phyloP scores from a whole-genome alignment of 2,113 vertebrate genomes.

The Mormyrus lacerda region DNA sequence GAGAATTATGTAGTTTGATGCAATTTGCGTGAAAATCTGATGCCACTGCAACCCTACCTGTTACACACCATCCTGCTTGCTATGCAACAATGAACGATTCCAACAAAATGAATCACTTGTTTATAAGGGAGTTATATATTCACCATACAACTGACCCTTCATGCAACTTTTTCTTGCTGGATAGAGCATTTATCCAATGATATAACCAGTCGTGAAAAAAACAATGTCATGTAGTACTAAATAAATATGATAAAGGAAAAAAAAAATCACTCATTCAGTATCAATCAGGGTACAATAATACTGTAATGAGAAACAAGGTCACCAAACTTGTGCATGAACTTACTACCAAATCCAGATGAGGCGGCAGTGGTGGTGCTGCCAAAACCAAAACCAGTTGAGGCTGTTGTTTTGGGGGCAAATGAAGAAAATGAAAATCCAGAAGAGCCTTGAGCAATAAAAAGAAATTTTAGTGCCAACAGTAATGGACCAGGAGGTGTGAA shows the following conservation, averaged over 20 bases:
- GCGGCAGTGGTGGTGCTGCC: constrained; percentile 55
- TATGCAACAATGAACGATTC: not conserved
- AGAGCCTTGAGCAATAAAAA: constrained; percentile 47
- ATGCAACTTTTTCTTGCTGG: not conserved
- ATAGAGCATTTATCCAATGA: not conserved
- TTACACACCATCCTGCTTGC: not conserved
- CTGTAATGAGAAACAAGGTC: constrained; percentile 2
- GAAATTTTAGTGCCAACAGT: constrained; percentile 17
- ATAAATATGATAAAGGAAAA: not conserved
- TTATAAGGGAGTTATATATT: not conserved
- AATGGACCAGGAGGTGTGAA: not conserved
- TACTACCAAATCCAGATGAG: constrained; percentile 68
- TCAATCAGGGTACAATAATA: not conserved
- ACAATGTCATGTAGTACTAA: not conserved
- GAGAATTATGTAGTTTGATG: not conserved
- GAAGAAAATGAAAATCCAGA: constrained; percentile 66
- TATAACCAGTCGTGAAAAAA: not conserved
- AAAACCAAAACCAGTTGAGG: constrained; percentile 62
- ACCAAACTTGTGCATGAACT: constrained; percentile 36
- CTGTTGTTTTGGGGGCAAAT: constrained; percentile 66
- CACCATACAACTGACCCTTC: not conserved
- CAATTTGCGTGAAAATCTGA: not conserved
- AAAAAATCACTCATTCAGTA: not conserved
- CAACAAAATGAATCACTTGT: not conserved
- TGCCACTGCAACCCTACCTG: not conserved